These are phyloP conservation scores for Alaudala cheleensis DNA, from an alignment of 2,113 vertebrate genomes.

Conservation along the genomic window DNA sequence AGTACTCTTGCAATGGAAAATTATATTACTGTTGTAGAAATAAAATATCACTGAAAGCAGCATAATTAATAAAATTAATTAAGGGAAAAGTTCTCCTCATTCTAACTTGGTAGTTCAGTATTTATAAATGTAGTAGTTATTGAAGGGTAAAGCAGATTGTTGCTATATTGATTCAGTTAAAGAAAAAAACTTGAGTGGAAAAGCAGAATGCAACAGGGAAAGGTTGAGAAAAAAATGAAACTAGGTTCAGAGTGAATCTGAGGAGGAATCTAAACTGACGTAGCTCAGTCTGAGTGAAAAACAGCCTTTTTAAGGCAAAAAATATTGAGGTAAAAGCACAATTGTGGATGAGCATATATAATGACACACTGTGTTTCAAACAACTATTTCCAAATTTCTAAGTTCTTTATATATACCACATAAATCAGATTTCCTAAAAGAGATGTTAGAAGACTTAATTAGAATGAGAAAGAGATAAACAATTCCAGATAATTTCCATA, in stretches of 20 bases:
- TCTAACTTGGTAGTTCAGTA: neutral
- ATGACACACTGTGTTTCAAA: neutral
- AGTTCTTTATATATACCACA: neutral
- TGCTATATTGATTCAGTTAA: neutral
- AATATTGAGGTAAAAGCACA: neutral
- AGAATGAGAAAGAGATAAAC: neutral
- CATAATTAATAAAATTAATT: neutral
- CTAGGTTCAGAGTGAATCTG: neutral
- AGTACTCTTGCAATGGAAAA: neutral
- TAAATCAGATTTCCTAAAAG: neutral
- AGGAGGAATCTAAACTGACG: neutral
- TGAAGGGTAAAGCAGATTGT: neutral
- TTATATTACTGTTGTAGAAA: neutral
- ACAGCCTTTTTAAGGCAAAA: neutral
- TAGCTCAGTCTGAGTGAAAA: neutral
- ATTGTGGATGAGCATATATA: neutral
- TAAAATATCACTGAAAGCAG: neutral
- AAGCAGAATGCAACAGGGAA: neutral
- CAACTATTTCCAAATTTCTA: neutral
- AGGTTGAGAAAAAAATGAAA: neutral
- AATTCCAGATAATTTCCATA: neutral
- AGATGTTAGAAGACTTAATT: neutral
- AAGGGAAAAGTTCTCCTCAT: neutral
- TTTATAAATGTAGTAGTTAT: neutral
- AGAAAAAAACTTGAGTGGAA: neutral